phyloP scores from a whole-genome alignment of 2,113 vertebrate genomes.

The Phyllopteryx taeniolatus region DNA sequence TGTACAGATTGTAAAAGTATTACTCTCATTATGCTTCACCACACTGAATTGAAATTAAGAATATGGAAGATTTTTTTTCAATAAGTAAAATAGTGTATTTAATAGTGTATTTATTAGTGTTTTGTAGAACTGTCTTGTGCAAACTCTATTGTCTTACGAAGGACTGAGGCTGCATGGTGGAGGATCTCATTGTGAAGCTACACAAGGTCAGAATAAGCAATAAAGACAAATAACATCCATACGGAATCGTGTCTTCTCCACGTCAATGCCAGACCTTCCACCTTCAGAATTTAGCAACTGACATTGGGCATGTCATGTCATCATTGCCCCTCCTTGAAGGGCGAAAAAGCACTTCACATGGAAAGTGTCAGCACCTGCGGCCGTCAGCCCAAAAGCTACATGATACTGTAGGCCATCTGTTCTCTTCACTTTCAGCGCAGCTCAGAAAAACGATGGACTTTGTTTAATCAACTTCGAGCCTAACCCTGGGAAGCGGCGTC shows the following conservation, averaged over 20 bases:
- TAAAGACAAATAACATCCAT: constrained; percentile 49
- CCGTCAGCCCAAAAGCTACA: constrained; percentile 12
- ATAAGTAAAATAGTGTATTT: background rate
- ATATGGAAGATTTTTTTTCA: no score
- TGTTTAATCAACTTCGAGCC: constrained; percentile 31
- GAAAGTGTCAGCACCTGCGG: constrained; percentile 25
- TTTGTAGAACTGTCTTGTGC: background rate
- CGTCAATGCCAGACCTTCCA: constrained; percentile 47
- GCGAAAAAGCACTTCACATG: constrained; percentile 21
- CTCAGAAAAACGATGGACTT: constrained; percentile 1
- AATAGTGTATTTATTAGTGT: no score
- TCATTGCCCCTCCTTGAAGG: constrained; percentile 30
- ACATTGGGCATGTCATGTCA: constrained; percentile 36
- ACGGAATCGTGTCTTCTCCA: constrained; percentile 47
- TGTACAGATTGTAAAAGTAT: no score
- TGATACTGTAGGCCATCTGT: constrained; percentile 30
- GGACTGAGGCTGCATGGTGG: background rate
- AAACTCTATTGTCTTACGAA: background rate
- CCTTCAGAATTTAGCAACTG: constrained; percentile 28
- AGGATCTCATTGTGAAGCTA: constrained; percentile 38
- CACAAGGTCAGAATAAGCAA: constrained; percentile 12
- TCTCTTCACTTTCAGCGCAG: constrained; percentile 13
- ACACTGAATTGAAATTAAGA: no score
- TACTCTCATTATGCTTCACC: no score
- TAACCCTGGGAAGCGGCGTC: background rate